Percentiles rank a stretch among this genome's conserved stretches.
Evolutionary conservation across 2,113 vertebrate species (phyloP).

Genomic region (Heterocephalus glaber): DNA sequence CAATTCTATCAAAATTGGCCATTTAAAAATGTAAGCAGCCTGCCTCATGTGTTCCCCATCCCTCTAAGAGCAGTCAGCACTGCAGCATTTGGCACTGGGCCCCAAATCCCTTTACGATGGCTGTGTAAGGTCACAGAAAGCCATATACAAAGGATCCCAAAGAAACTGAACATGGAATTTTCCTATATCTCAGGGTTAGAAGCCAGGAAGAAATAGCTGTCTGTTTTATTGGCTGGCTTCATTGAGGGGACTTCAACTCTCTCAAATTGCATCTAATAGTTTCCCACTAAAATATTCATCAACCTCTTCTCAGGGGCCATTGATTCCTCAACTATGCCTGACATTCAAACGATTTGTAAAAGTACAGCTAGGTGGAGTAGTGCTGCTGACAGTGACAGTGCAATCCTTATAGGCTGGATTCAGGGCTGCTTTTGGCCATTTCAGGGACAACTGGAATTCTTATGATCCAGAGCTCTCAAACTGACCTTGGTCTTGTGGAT

Average conservation of each 20-base stretch:
- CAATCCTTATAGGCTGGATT: background rate
- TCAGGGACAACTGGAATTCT: background rate
- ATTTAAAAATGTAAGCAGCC: slow-evolving; percentile 21
- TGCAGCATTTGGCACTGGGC: background rate
- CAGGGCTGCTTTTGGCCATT: background rate
- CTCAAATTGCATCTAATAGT: slow-evolving; percentile 57
- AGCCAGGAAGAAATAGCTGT: slow-evolving; percentile 50
- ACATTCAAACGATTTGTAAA: slow-evolving; percentile 46
- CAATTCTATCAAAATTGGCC: slow-evolving; percentile 51
- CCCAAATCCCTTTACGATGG: slow-evolving; percentile 50
- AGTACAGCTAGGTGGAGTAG: background rate
- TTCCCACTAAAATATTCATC: slow-evolving; percentile 83
- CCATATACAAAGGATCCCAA: background rate
- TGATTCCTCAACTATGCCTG: background rate
- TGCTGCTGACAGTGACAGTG: background rate
- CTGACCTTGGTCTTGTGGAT: background rate
- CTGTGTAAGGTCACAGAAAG: slow-evolving; percentile 50
- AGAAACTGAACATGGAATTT: slow-evolving; percentile 35
- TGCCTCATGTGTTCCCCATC: slow-evolving; percentile 12
- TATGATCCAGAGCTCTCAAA: slow-evolving; percentile 47
- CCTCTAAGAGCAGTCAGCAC: background rate
- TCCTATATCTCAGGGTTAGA: background rate
- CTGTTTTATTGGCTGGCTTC: slow-evolving; percentile 24
- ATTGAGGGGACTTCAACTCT: background rate
- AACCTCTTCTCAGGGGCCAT: slow-evolving; percentile 39